Percentiles rank a stretch among this genome's conserved stretches.
These are phyloP conservation scores for Stictocephala bisonia DNA, from an alignment of 2,888 invertebrate species.

Conservation along the genomic window DNA sequence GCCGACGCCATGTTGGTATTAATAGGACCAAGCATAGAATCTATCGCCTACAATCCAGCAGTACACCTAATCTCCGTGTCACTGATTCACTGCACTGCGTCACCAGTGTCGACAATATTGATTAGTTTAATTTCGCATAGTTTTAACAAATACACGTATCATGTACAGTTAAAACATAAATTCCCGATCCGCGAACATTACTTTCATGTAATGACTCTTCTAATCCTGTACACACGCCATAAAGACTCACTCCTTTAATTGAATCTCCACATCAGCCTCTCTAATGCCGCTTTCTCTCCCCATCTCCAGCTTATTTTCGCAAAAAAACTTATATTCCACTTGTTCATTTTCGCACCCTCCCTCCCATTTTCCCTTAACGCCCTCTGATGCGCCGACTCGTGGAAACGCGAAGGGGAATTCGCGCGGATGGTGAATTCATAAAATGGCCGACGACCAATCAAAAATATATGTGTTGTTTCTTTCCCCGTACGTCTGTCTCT, in stretches of 20 bases:
- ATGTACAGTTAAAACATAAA: too few species aligned
- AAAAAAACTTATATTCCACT: slow-evolving; percentile 50
- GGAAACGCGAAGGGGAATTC: slow-evolving; percentile 45
- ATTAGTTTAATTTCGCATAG: too few species aligned
- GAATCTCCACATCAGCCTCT: neutral
- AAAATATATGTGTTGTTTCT: slow-evolving; percentile 51
- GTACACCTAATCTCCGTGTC: too few species aligned
- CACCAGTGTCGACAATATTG: too few species aligned
- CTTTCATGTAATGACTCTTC: too few species aligned
- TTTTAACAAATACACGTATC: too few species aligned
- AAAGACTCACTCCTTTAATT: slow-evolving; percentile 14
- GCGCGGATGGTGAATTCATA: slow-evolving; percentile 54
- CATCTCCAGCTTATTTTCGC: slow-evolving; percentile 46
- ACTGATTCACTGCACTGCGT: too few species aligned
- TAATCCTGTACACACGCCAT: too few species aligned
- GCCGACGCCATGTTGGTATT: too few species aligned
- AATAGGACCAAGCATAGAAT: too few species aligned
- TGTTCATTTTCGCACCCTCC: slow-evolving; percentile 44
- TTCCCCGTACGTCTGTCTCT: slow-evolving; percentile 44
- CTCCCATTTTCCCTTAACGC: slow-evolving; percentile 25
- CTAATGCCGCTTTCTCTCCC: slow-evolving; percentile 10
- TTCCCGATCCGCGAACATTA: too few species aligned
- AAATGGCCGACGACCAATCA: slow-evolving; percentile 56
- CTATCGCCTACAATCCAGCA: too few species aligned
- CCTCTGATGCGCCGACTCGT: neutral